phyloP scores from a whole-genome alignment of 2,113 vertebrate genomes.

The Bucco capensis region DNA sequence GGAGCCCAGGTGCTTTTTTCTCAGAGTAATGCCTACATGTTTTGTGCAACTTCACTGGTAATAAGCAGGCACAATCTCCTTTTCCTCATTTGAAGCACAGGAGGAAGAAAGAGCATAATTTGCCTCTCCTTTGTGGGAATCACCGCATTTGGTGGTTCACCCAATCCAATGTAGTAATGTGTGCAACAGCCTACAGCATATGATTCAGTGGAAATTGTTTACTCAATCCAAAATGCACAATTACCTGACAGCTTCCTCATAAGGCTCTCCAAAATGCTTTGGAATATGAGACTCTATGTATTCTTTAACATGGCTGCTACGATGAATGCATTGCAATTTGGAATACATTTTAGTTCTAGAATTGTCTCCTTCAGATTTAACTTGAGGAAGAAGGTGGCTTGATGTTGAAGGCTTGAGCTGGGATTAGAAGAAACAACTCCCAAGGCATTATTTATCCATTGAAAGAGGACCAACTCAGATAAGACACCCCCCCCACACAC shows the following conservation, averaged over 20 bases:
- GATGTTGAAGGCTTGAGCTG: not conserved
- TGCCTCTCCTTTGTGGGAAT: not conserved
- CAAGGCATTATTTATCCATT: not conserved
- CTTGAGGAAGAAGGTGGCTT: not conserved
- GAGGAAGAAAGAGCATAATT: not conserved
- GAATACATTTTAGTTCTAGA: not conserved
- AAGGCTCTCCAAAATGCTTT: not conserved
- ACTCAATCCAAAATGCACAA: not conserved
- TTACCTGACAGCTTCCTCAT: not conserved
- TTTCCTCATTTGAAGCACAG: not conserved
- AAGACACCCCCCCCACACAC: fast-evolving
- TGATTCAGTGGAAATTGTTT: not conserved
- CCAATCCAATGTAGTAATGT: not conserved
- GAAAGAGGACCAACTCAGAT: not conserved
- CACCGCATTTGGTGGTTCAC: not conserved
- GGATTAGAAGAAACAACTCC: not conserved
- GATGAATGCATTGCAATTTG: not conserved
- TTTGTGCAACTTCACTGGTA: not conserved
- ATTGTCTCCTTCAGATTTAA: not conserved
- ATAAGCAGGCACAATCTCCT: not conserved
- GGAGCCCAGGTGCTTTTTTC: not conserved
- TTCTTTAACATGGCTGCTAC: not conserved
- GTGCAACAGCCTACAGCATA: not conserved
- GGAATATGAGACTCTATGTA: not conserved
- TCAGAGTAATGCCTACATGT: not conserved